phyloP scores from a whole-genome alignment of 2,113 vertebrate genomes.

The Dipodomys stephensi region DNA sequence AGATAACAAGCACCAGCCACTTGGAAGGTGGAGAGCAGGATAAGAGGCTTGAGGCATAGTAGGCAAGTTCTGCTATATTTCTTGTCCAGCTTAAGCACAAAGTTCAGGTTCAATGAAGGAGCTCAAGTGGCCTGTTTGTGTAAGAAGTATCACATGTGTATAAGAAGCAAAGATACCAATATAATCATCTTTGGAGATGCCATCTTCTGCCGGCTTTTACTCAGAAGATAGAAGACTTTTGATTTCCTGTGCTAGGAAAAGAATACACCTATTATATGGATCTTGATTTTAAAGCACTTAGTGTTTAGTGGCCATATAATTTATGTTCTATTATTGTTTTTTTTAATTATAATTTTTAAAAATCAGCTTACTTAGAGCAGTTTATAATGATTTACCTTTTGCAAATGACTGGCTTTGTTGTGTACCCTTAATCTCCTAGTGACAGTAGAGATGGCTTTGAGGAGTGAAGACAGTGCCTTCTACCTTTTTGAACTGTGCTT shows the following conservation, averaged over 20 bases:
- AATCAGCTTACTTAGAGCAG: neutral
- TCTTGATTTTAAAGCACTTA: constrained; percentile 1
- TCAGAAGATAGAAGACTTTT: neutral
- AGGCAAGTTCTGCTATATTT: neutral
- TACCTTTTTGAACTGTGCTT: neutral
- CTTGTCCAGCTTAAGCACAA: neutral
- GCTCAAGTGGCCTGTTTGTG: neutral
- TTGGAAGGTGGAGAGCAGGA: too few species aligned
- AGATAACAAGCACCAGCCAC: too few species aligned
- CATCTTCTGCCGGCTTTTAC: neutral
- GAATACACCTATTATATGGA: neutral
- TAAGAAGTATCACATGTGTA: neutral
- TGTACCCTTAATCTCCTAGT: neutral
- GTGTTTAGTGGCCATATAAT: neutral
- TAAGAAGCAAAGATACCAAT: neutral
- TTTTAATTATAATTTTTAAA: neutral
- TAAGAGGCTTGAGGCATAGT: too few species aligned
- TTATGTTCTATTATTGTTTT: neutral
- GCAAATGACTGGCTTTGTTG: neutral
- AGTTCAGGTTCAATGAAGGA: neutral
- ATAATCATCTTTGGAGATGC: neutral
- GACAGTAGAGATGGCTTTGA: constrained; percentile 1
- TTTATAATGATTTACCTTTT: constrained; percentile 23
- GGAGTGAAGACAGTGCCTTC: neutral
- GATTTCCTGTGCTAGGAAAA: neutral